A percentile compares a stretch with the other conserved stretches of the same genome.
Evolutionary conservation across 2,797 vertebrate species (phyloP).

Genomic region (Macrochelys suwanniensis): DNA sequence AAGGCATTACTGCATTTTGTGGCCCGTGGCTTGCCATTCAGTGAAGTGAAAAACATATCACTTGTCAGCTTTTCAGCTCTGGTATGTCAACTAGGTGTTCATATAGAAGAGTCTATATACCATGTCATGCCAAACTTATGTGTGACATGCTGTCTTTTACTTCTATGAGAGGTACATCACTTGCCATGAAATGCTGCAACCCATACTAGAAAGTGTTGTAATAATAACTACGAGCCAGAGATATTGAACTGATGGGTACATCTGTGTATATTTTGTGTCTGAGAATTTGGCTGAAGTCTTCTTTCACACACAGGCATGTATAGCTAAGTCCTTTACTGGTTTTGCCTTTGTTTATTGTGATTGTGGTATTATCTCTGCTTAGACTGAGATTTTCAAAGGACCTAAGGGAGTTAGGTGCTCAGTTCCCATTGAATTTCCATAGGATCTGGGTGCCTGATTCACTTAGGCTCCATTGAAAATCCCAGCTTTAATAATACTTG

Average conservation of each 20-base stretch:
- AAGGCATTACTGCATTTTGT: fast-evolving
- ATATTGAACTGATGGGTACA: not conserved
- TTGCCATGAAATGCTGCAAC: not conserved
- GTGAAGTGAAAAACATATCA: not conserved
- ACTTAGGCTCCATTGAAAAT: not conserved
- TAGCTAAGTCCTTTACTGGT: not conserved
- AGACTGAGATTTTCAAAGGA: not conserved
- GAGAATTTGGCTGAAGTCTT: not conserved
- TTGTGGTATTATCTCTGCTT: not conserved
- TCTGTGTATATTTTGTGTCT: not conserved
- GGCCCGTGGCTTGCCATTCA: fast-evolving
- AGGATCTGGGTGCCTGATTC: not conserved
- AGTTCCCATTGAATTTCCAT: not conserved
- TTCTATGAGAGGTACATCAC: not conserved
- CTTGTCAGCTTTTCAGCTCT: not conserved
- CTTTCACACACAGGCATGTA: not conserved
- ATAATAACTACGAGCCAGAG: fast-evolving
- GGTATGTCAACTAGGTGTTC: not conserved
- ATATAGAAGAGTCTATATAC: not conserved
- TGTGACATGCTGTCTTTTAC: not conserved
- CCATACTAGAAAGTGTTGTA: not conserved
- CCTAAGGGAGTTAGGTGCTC: not conserved
- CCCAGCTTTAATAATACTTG: not conserved
- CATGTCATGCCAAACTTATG: not conserved
- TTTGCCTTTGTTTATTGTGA: not conserved